These are phyloP conservation scores for Rhineura floridana DNA, from an alignment of 2,113 vertebrate genomes.

Conservation along the genomic window DNA sequence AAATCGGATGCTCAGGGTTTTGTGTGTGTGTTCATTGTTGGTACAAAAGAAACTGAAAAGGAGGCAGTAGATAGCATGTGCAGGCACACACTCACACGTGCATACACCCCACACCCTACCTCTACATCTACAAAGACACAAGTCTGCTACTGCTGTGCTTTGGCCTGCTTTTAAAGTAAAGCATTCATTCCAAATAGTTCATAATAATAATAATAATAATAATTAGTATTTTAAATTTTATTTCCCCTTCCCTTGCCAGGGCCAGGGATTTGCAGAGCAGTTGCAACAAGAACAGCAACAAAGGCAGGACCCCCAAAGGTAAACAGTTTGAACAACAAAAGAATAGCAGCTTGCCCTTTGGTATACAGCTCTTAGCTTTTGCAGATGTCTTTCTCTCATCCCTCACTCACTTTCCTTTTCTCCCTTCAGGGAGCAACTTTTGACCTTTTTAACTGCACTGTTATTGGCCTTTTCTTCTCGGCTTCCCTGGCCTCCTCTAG, in stretches of 20 bases:
- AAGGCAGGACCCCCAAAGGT: background rate
- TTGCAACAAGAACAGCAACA: background rate
- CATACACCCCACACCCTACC: background rate
- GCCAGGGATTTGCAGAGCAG: background rate
- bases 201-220: too few species aligned
- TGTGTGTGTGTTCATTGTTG: background rate
- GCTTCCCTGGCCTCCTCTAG: slow-evolving; percentile 12
- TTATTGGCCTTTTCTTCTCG: slow-evolving; percentile 11
- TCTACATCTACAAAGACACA: background rate
- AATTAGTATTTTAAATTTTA: background rate
- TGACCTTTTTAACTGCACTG: slow-evolving; percentile 18
- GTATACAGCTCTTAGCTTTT: background rate
- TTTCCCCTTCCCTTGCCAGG: background rate
- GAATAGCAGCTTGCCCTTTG: background rate
- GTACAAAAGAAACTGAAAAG: background rate
- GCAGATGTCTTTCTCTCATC: slow-evolving; percentile 27
- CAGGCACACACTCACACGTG: background rate
- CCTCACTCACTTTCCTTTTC: background rate
- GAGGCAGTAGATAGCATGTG: background rate
- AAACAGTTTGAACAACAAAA: slow-evolving; percentile 21
- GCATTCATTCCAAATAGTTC: background rate
- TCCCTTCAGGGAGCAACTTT: slow-evolving; percentile 23
- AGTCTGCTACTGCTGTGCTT: background rate
- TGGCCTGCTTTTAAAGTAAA: background rate
- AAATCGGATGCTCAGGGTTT: too few species aligned